Base-by-base conservation (phyloP, 1,140 invertebrate species). In the Cherax quadricarinatus region DNA sequence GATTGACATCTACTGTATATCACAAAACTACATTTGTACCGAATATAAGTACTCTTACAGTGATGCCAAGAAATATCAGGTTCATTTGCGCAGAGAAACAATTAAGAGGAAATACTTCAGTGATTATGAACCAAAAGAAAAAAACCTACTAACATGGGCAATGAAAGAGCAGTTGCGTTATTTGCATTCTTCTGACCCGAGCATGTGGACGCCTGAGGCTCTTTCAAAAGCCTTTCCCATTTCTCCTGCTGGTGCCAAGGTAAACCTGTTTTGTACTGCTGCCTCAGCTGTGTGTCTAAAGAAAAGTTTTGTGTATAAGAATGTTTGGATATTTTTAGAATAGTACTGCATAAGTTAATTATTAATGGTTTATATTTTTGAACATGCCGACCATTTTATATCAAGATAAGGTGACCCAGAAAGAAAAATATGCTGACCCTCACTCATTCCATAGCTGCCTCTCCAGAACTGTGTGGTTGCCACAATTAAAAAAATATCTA, bases 141-240 rank as follows among this genome's bases (percentile, higher is more conserved):
- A 83, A 6, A 89, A 89, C 18, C 57, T 89, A 62, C 49, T 89
- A 18, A 89, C 88, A 24, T 89, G 88, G 79, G 79, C 79, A 18
- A 89, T 89, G 88, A 89, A 89, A 57, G 88, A 89, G 48, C 88
- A 89, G 80, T 79, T 89, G 16, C 60, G 70, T 9, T 89, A 89
- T 48, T 53, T 89, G 7, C 88, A 89, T 70, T 70, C 30, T 3
- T 82, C 49, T 24, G 88, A 89, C 70, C 88, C 88, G 12, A 80
- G 70, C 12, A 21, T 41, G 18, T 89, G 88, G 88, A 89, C 88
- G 14, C 79, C 88, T 24, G 88, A 89, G 0, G 88, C 66, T 3
- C 57, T 89, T 14, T 82, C 88, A n/a, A 18, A 62, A 24, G 60
- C 88, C 49, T 89, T 89, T 60, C 88, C 88, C n/a, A 21, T 89